Evolutionary conservation across 2,888 invertebrate species (phyloP).

Genomic region (Watsonalla cultraria): DNA sequence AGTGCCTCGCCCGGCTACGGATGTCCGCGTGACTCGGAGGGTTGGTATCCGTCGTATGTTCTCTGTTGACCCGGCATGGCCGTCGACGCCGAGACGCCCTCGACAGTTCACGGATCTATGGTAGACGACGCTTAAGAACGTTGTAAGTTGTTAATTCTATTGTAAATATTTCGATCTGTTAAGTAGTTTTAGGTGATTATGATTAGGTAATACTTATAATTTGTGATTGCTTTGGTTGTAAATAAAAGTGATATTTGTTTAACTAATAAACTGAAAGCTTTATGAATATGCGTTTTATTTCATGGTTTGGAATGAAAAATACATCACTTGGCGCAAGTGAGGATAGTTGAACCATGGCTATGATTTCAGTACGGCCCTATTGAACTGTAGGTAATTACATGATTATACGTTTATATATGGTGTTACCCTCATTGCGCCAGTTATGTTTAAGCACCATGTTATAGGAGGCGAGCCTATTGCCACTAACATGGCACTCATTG

Average conservation of each 20-base stretch:
- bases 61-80: neutral
- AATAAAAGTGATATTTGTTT: conserved; percentile 79
- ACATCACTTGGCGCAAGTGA: too few relatives aligned
- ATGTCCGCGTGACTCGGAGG: too few relatives aligned
- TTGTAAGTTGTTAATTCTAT: conserved; percentile 68
- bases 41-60: too few relatives aligned
- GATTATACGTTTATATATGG: too few relatives aligned
- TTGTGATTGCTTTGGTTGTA: conserved; percentile 78
- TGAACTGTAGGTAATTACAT: too few relatives aligned
- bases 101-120: neutral
- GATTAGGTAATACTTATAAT: conserved; percentile 69
- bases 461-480: too few relatives aligned
- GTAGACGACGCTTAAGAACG: conserved; percentile 27
- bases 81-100: neutral
- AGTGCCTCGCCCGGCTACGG: conserved; percentile 21
- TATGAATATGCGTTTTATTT: conserved; percentile 29
- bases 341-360: too few relatives aligned
- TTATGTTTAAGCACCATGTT: too few relatives aligned
- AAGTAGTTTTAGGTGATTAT: conserved; percentile 76
- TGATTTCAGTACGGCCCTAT: too few relatives aligned
- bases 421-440: too few relatives aligned
- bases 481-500: too few relatives aligned
- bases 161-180: conserved; percentile 77
- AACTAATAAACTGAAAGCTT: conserved; percentile 76
- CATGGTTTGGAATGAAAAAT: too few relatives aligned